Percentiles rank a stretch among this genome's conserved stretches.
Conservation (phyloP, 2,113 vertebrate species). For the Telmatochromis sp. region DNA sequence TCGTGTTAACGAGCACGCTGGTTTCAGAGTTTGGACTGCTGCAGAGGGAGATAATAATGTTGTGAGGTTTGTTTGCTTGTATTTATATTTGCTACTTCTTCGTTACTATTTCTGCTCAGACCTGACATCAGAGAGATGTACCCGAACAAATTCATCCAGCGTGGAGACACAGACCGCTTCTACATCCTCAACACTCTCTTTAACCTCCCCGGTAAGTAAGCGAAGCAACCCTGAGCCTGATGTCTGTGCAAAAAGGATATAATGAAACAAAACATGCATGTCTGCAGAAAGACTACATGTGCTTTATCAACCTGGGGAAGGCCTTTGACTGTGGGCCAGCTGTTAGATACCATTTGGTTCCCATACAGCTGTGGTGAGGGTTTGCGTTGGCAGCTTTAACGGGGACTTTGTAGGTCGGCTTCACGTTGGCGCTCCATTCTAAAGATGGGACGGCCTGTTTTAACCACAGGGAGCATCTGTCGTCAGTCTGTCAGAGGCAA, state of each 20-base stretch:
- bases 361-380: not conserved
- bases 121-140: slow-evolving; percentile 94
- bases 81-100: not conserved
- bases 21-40: not conserved
- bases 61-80: accelerated
- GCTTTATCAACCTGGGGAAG: not conserved
- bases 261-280: not conserved
- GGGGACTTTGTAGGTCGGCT: not conserved
- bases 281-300: not conserved
- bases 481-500: not conserved
- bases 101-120: slow-evolving; percentile 50
- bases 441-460: not conserved
- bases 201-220: slow-evolving; percentile 86
- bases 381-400: not conserved
- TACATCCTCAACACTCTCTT: slow-evolving; percentile 97
- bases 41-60: not conserved
- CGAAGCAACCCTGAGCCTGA: not conserved
- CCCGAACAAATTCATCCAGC: slow-evolving; percentile 97
- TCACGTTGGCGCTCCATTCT: not conserved
- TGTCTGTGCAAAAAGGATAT: not conserved
- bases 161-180: slow-evolving; percentile 95
- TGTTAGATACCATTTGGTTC: not conserved
- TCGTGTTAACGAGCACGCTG: not conserved
- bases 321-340: not conserved
- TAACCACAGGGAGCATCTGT: not conserved